These are phyloP conservation scores for Lasiommata megera DNA, from an alignment of 2,888 invertebrate species.

Conservation along the genomic window DNA sequence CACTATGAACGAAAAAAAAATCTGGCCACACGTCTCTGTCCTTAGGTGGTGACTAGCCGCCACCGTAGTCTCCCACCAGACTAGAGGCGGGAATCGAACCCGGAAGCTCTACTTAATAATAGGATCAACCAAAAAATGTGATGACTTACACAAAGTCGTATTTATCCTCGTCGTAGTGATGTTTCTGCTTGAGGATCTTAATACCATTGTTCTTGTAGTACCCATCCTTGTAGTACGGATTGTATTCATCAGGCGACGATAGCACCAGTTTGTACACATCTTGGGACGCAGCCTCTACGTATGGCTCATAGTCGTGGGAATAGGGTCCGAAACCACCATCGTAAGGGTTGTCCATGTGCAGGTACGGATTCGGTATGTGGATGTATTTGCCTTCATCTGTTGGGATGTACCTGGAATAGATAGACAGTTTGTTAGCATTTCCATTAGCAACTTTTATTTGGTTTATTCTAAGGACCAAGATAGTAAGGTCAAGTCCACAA, in stretches of 20 bases:
- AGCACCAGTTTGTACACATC: conserved; percentile 59
- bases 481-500: too few relatives aligned
- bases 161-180: conserved; percentile 74
- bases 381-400: conserved; percentile 75
- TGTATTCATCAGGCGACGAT: conserved; percentile 55
- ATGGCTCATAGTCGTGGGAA: conserved; percentile 69
- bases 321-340: conserved; percentile 72
- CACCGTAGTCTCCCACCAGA: too few relatives aligned
- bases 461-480: too few relatives aligned
- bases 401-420: conserved; percentile 64
- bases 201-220: conserved; percentile 78
- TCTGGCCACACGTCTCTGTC: too few relatives aligned
- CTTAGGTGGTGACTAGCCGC: too few relatives aligned
- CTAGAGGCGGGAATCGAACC: too few relatives aligned
- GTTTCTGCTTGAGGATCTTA: conserved; percentile 73
- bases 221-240: conserved; percentile 72
- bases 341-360: conserved; percentile 75
- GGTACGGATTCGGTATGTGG: conserved; percentile 78
- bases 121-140: not conserved
- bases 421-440: conserved; percentile 10
- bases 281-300: conserved; percentile 69
- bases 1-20: too few relatives aligned
- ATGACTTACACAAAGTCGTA: conserved; percentile 75
- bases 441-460: too few relatives aligned
- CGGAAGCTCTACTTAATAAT: too few relatives aligned